Evolutionary conservation across 2,797 vertebrate species (phyloP).

Genomic region (Coccyzus lansbergi): DNA sequence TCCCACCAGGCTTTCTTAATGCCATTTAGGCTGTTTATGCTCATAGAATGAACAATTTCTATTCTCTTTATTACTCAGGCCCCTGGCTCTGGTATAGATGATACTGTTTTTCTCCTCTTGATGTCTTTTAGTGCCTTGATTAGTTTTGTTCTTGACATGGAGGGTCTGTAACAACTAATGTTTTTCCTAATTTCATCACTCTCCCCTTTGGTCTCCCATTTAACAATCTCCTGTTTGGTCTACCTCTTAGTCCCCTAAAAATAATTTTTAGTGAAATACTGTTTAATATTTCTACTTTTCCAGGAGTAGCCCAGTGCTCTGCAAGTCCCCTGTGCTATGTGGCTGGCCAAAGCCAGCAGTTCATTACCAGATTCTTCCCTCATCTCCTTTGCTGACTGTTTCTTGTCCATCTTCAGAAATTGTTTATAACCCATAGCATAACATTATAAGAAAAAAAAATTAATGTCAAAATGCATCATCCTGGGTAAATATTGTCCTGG

Average conservation of each 20-base stretch:
- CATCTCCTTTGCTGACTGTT: not conserved
- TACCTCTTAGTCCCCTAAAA: not conserved
- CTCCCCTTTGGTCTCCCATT: slow-evolving; percentile 9
- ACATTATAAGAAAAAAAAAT: not conserved
- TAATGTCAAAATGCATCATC: not conserved
- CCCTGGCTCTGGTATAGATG: not conserved
- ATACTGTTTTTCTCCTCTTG: not conserved
- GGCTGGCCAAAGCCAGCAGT: not conserved
- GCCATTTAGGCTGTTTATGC: slow-evolving; percentile 29
- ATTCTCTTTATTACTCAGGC: slow-evolving; percentile 23
- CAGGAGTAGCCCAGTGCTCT: not conserved
- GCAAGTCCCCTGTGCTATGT: not conserved
- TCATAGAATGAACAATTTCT: slow-evolving; percentile 35
- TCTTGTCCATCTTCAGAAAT: not conserved
- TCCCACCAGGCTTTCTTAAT: slow-evolving; percentile 31
- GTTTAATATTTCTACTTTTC: not conserved
- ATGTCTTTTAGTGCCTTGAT: not conserved
- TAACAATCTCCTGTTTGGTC: not conserved
- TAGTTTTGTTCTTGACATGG: slow-evolving; percentile 12
- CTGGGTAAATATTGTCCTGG: not conserved
- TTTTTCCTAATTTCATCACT: not conserved
- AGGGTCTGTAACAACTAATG: not conserved
- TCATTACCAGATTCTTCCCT: not conserved
- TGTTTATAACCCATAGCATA: not conserved
- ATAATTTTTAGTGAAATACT: not conserved